Base-by-base conservation (phyloP, 1,140 invertebrate species). In the Leguminivora glycinivorella region DNA sequence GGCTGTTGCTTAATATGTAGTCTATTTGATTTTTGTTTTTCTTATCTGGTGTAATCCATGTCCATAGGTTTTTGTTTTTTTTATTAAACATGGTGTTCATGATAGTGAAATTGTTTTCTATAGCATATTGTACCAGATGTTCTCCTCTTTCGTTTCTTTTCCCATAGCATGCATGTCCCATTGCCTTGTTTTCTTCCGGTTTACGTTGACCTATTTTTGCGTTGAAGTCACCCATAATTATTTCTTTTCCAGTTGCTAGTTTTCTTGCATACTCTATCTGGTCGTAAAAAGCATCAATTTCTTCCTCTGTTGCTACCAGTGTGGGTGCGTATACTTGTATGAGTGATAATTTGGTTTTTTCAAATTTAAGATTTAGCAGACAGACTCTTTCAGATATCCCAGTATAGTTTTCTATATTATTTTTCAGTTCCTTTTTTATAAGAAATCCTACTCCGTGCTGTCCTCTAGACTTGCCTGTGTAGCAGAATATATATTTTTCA, bases 281-380 rank as follows among this genome's bases (percentile, higher is more conserved):
- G 9, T 71, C 12, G 24, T 71, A 67, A 29, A 71, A 71, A 24
- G 29, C 56, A 14, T 67, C 25, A 10, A 67, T 34, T 1, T 67
- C 70, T 34, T 34, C 29, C 3, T 31, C 29, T 7, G 7, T 31
- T 31, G 29, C 29, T 31, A 4, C 29, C 3, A 7, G 7, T 1
- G 63, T 72, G 4, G 70, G 66, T 0, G 66, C 66, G 68, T 68
- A 72, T 24, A n/a, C 70, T 31, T 72, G 66, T 14, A 72, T 63
- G 0, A 72, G 17, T 0, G 25, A 24, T 7, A 71, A 17, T 6
- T 29, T 9, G 1, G 0, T 17, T n/a, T 67, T 19, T 14, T 68
- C 19, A 4, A 71, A 17, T 40, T 67, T 34, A 40, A 71, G 2
- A 12, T 58, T 60, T 17, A 68, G 25, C 58, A 68, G 12, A 10